phyloP scores from a whole-genome alignment of 1,140 invertebrate genomes.

The Drosophila triauraria region DNA sequence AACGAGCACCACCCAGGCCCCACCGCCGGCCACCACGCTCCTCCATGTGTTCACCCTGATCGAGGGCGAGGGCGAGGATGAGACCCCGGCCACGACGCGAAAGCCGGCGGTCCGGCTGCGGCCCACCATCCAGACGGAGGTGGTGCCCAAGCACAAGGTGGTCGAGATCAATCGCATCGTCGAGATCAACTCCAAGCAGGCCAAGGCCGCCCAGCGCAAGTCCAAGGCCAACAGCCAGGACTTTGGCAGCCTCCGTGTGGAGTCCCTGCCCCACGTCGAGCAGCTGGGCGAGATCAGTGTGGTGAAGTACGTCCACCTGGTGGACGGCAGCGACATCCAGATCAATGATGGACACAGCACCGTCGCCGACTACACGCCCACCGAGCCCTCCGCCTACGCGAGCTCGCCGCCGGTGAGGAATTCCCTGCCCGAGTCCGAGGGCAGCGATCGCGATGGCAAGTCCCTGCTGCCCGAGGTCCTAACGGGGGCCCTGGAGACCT shows the following conservation, averaged over 20 bases:
- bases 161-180: constrained; percentile 89
- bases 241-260: constrained; percentile 84
- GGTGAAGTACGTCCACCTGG: constrained; percentile 88
- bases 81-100: constrained; percentile 27
- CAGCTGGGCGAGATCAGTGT: constrained; percentile 89
- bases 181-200: constrained; percentile 88
- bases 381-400: constrained; percentile 47
- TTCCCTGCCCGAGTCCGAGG: constrained; percentile 47
- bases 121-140: constrained; percentile 21
- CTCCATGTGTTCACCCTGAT: constrained; percentile 86
- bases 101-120: constrained; percentile 8
- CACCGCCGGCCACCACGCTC: constrained; percentile 85
- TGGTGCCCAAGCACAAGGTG: constrained; percentile 86
- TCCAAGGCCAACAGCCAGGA: constrained; percentile 86
- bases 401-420: constrained; percentile 63
- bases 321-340: constrained; percentile 82
- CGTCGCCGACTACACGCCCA: constrained; percentile 80
- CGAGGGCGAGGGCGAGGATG: constrained; percentile 66
- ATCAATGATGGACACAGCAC: constrained; percentile 83
- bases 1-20: constrained; percentile 62
- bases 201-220: constrained; percentile 86
- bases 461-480: constrained; percentile 76
- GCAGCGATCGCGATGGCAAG: constrained; percentile 71
- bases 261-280: constrained; percentile 87
- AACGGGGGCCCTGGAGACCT: constrained; percentile 85